Conservation (phyloP, 2,113 vertebrate genomes). For the Plecturocebus donacophilus region DNA sequence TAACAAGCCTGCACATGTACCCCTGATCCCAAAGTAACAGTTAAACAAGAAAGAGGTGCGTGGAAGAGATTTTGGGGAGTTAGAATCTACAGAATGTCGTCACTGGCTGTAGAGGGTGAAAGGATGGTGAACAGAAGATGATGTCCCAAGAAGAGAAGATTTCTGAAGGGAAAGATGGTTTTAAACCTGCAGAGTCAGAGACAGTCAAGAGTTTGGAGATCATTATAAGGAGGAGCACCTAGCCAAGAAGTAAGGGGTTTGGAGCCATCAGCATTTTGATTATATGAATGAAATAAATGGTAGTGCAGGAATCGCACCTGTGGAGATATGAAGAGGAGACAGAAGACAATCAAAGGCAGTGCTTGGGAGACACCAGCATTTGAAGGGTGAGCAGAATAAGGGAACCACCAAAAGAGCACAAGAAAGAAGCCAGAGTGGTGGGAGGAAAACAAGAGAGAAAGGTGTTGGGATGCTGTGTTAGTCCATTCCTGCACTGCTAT, state of each 20-base stretch:
- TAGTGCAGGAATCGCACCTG: background rate
- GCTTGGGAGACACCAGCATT: background rate
- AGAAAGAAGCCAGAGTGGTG: background rate
- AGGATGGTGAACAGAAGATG: background rate
- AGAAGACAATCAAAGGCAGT: background rate
- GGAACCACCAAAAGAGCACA: background rate
- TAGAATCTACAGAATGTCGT: background rate
- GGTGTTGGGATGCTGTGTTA: background rate
- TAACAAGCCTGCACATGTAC: too few species aligned
- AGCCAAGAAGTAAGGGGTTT: background rate
- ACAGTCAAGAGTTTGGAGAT: background rate
- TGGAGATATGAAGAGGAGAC: background rate
- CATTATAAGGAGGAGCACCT: too few species aligned
- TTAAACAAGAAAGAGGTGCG: too few species aligned
- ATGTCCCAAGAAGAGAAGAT: background rate
- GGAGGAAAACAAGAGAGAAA: background rate
- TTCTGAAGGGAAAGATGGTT: background rate
- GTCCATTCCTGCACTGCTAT: too few species aligned
- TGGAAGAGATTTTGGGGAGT: background rate
- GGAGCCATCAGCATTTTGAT: background rate
- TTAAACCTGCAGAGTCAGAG: background rate
- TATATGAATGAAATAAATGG: background rate
- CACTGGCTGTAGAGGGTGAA: background rate
- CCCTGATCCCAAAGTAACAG: too few species aligned
- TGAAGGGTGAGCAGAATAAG: background rate